These are phyloP conservation scores for Amyelois transitella DNA, from an alignment of 1,140 invertebrate genomes.

Conservation along the genomic window DNA sequence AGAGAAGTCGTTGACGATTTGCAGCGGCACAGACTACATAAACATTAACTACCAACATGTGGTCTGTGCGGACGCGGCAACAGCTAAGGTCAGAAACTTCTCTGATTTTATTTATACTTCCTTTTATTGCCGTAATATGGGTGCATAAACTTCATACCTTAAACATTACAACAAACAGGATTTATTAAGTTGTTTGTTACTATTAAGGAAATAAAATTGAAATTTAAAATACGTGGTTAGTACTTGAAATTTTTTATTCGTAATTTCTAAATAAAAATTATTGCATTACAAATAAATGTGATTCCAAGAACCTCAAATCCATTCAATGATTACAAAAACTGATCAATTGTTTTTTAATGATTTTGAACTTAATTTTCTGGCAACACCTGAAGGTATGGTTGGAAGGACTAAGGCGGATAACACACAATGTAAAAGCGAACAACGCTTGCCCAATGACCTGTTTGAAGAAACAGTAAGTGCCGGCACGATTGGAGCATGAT, in stretches of 20 bases:
- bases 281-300: too few species aligned
- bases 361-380: constrained; percentile 5
- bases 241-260: too few species aligned
- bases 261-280: too few species aligned
- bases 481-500: constrained; percentile 4
- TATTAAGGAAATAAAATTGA: too few species aligned
- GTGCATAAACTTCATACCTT: too few species aligned
- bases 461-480: constrained; percentile 99
- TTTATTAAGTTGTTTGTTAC: too few species aligned
- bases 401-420: constrained; percentile 93
- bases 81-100: constrained; percentile 85
- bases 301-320: too few species aligned
- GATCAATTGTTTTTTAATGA: too few species aligned
- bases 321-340: too few species aligned
- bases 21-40: constrained; percentile 98
- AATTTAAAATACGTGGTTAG: too few species aligned
- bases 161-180: too few species aligned
- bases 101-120: neutral
- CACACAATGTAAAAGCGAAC: constrained; percentile 98
- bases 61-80: constrained; percentile 92
- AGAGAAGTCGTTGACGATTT: constrained; percentile 97
- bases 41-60: constrained; percentile 99
- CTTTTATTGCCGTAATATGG: too few species aligned
- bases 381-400: constrained; percentile 88
- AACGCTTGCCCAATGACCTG: constrained; percentile 99